phyloP scores from a whole-genome alignment of 2,888 invertebrate species.

The Cerceris ruficornis region DNA sequence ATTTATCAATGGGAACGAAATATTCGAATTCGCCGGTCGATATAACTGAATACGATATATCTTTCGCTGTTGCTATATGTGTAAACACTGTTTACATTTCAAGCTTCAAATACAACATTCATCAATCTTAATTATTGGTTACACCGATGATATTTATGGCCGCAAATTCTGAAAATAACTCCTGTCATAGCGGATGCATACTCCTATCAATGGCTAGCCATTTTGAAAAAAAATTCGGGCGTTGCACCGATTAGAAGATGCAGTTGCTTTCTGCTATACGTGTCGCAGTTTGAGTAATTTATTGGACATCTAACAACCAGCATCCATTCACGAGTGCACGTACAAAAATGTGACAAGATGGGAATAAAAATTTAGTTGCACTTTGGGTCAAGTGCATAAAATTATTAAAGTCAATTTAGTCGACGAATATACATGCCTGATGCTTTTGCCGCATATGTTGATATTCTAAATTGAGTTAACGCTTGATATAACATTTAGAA shows the following conservation, averaged over 20 bases:
- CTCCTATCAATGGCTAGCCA: neutral
- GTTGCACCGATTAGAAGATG: neutral
- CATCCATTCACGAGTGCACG: neutral
- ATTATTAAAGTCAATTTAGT: neutral
- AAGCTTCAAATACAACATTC: neutral
- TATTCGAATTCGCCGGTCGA: conserved; percentile 6
- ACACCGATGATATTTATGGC: conserved; percentile 29
- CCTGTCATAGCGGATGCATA: conserved; percentile 28
- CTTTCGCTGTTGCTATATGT: neutral
- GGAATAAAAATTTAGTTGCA: neutral
- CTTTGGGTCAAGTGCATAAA: neutral
- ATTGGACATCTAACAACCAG: neutral
- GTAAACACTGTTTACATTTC: conserved; percentile 28
- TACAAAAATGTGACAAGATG: neutral
- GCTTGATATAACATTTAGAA: too few relatives aligned
- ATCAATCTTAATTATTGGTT: conserved; percentile 53
- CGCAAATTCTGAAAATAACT: conserved; percentile 40
- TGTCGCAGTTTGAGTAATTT: neutral
- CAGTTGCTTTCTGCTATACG: neutral
- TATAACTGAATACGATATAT: conserved; percentile 21
- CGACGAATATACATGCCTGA: neutral
- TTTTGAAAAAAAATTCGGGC: conserved; percentile 11
- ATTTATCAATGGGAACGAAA: neutral
- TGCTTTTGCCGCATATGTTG: neutral
- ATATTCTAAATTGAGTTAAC: too few relatives aligned